These are phyloP conservation scores for Netelia inedita DNA, from an alignment of 2,888 invertebrate species.

Conservation along the genomic window DNA sequence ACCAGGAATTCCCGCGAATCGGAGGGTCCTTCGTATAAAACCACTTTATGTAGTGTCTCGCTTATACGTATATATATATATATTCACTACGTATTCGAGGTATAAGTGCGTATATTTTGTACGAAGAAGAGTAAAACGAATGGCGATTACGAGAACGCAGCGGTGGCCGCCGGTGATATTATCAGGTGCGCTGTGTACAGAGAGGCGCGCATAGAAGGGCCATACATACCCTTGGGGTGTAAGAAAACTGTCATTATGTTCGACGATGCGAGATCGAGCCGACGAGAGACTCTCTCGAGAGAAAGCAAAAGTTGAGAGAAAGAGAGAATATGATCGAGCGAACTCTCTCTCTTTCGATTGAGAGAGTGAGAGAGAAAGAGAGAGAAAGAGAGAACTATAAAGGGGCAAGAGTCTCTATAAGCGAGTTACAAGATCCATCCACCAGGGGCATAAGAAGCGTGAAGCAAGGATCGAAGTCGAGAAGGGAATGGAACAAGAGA, in stretches of 20 bases:
- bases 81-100: slow-evolving; percentile 17
- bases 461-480: slow-evolving; percentile 32
- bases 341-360: neutral
- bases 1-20: slow-evolving; percentile 71
- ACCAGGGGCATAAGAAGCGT: slow-evolving; percentile 19
- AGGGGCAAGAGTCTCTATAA: slow-evolving; percentile 28
- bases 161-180: slow-evolving; percentile 69
- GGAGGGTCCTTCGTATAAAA: slow-evolving; percentile 62
- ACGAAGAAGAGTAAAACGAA: slow-evolving; percentile 47
- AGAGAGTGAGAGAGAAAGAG: slow-evolving; percentile 46
- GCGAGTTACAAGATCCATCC: slow-evolving; percentile 17
- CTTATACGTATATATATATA: slow-evolving; percentile 65
- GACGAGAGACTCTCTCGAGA: slow-evolving; percentile 29
- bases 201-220: slow-evolving; percentile 43
- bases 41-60: slow-evolving; percentile 29
- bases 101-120: slow-evolving; percentile 24
- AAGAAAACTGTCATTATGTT: slow-evolving; percentile 75
- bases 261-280: slow-evolving; percentile 61
- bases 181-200: slow-evolving; percentile 68
- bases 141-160: slow-evolving; percentile 71
- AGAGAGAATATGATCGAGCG: slow-evolving; percentile 13
- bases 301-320: slow-evolving; percentile 26
- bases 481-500: slow-evolving; percentile 44
- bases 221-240: slow-evolving; percentile 58
- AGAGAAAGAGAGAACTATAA: slow-evolving; percentile 44